Base-by-base conservation (phyloP, 2,797 vertebrate species). In the Oryzias sinensis region DNA sequence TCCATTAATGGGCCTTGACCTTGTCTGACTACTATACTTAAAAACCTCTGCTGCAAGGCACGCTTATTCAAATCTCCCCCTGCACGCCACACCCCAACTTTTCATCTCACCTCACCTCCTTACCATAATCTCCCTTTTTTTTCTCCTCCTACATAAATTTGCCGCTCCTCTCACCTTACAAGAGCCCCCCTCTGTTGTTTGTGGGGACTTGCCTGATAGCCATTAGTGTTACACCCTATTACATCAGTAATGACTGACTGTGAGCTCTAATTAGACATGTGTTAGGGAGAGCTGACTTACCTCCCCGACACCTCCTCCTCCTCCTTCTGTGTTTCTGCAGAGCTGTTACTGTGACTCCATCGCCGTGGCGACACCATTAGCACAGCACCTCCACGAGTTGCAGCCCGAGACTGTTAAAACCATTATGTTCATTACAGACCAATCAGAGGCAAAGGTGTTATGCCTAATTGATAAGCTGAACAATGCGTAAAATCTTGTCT, bases 361-460 rank as follows among this genome's bases (percentile, higher is more conserved):
- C 92, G 91, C 90, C 88, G 92, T 88, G 91, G 91, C 92, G 91
- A 91, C 89, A 85, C 93, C 93, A 96, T 98, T 98, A 97, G 95
- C 93, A 94, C 90, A 86, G 92, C 92, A 93, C 91, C 94, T 96
- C 96, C 97, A 96, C 97, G 94, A 96, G 93, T 95, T 94, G 93
- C 92, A 93, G 92, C 94, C 95, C 94, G 92, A 93, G 94, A 93
- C 94, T 94, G 93, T 93, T 96, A 95, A 94, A 94, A 93, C 94
- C 93, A 94, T 94, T 97, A 96, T 94, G 93, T 95, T 96, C 93
- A 93, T 96, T 94, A 93, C 85, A 91, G 88, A 81, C 94, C 93
- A 93, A 86, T 94, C 93, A 93, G 94, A 93, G 81, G 83, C 77
- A 77, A 93, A 93, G 91, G 92, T 94, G 93, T 96, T 95, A 92